These are phyloP conservation scores for Alfaro cultratus DNA, from an alignment of 2,797 vertebrate species.

Conservation along the genomic window DNA sequence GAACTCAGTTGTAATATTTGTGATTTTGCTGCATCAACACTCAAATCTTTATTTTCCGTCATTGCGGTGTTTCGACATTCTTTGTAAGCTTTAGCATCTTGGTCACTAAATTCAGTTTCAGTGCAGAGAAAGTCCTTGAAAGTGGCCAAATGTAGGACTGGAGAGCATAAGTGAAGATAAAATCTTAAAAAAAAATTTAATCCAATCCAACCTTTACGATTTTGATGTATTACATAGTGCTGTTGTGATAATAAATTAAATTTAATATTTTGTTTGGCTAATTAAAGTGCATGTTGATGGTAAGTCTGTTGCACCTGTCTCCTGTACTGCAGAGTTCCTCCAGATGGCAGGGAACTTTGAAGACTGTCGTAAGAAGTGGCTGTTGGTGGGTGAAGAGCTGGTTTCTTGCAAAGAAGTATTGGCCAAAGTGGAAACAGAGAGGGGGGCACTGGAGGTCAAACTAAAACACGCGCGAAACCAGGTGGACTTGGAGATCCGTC, in stretches of 20 bases:
- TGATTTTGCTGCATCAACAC: background rate
- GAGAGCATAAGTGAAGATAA: background rate
- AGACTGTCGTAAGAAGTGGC: slow-evolving; percentile 86
- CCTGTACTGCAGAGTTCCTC: slow-evolving; percentile 85
- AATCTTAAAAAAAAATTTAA: background rate
- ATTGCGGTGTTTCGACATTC: background rate
- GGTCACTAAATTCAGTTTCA: background rate
- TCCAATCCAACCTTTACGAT: background rate
- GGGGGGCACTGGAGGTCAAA: slow-evolving; percentile 89
- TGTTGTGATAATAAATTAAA: background rate
- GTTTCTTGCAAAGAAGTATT: slow-evolving; percentile 86
- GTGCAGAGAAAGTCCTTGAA: background rate
- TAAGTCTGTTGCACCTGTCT: slow-evolving; percentile 4
- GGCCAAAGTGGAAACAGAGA: slow-evolving; percentile 88
- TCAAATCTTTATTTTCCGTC: background rate
- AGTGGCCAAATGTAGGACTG: background rate
- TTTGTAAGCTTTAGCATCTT: background rate
- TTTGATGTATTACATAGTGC: background rate
- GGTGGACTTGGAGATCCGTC: slow-evolving; percentile 93
- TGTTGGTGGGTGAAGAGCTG: slow-evolving; percentile 83
- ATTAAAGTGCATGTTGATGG: background rate
- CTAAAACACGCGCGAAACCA: slow-evolving; percentile 95
- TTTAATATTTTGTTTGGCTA: background rate
- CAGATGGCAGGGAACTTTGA: slow-evolving; percentile 90
- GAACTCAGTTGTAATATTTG: background rate